These are phyloP conservation scores for Esox masquinongy DNA, from an alignment of 2,797 vertebrate species.

Conservation along the genomic window DNA sequence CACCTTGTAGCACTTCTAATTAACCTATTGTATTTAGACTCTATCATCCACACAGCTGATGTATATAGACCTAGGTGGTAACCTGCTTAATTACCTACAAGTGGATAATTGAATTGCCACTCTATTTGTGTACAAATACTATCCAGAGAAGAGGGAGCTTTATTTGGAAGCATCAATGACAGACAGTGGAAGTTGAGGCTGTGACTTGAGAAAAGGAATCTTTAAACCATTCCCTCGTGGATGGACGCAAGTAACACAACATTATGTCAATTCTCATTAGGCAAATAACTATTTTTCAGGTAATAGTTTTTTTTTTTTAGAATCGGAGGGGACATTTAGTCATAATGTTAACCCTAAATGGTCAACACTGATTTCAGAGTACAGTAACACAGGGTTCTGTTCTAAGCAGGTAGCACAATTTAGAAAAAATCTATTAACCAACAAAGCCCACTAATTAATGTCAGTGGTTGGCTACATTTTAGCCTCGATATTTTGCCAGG, in stretches of 20 bases:
- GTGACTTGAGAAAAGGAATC: constrained; percentile 1
- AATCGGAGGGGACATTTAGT: no score
- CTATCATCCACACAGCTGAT: background rate
- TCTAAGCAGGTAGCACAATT: background rate
- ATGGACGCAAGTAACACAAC: no score
- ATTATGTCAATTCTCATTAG: no score
- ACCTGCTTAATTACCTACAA: background rate
- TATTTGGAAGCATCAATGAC: background rate
- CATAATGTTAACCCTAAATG: background rate
- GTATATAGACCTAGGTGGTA: background rate
- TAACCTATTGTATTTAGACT: background rate
- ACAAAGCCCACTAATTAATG: background rate
- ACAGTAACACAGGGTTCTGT: background rate
- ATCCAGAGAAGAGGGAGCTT: background rate
- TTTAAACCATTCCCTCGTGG: no score
- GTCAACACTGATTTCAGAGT: background rate
- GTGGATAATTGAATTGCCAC: background rate
- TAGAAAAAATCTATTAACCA: background rate
- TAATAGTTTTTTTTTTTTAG: no score
- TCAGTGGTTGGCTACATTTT: background rate
- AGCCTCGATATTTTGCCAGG: background rate
- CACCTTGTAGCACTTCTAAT: constrained; percentile 10
- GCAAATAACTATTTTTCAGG: no score
- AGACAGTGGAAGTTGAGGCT: constrained; percentile 3
- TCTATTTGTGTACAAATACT: background rate